Evolutionary conservation across 2,888 invertebrate genomes (phyloP), one percentile per base, ranked within the genome.

Genomic region (Diogma glabrata): DNA sequence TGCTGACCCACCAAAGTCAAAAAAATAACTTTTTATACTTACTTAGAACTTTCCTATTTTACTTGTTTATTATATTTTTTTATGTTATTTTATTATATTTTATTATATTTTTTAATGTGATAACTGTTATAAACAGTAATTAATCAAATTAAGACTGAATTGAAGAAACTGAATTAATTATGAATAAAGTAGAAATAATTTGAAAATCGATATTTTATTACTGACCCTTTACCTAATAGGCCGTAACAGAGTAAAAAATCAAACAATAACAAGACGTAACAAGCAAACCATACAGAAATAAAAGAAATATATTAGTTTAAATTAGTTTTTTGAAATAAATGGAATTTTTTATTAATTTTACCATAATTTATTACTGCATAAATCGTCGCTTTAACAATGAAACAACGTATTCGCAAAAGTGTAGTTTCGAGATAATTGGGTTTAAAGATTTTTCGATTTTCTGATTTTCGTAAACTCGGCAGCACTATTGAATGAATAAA

Each of bases 271-370:
- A 14, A 38, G 38, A 38, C 38, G 38, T 38, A 38, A 38, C 38
- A 38, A 38, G 1, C 38, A 38, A 38, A 38, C 38, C 38, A 38
- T 38, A 38, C 16, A 38, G 38, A 38, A 38, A 38, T 38, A 38
- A 38, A 38, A 16, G 38, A 38, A 38, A 14, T 5, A 14, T 38
- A 38, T 38, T 16, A 38, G 16, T 16, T 7, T 38, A 14, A 16
- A 38, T 10, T 38, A 38, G 38, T 38, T 38, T 38, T 38, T 38
- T 16, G 14, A 38, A 38, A 38, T 38, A 38, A 38, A 38, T 38
- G 14, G 3, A 38, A 38, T 14, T 38, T 7, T 38, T 1, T 38
- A 38, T 14, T 38, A 38, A 33, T 33, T 33, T 33, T 33, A 12
- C 12, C 4, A 12, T 33, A 10, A 10, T 33, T 33, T 2, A 2